phyloP scores from a whole-genome alignment of 2,797 vertebrate species.

The Platalea minor region DNA sequence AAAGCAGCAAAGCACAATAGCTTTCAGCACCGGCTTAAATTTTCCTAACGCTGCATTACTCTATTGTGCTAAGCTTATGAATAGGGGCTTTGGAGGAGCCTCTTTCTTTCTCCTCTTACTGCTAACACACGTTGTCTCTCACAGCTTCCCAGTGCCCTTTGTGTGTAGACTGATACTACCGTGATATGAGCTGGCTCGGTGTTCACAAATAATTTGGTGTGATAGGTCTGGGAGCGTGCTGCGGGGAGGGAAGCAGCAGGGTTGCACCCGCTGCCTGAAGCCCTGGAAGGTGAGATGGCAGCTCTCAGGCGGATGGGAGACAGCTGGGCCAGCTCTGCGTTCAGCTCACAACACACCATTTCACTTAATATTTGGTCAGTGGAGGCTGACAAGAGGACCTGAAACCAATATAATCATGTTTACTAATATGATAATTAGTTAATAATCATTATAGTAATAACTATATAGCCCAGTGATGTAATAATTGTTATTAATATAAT shows the following conservation, averaged over 20 bases:
- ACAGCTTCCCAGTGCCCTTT: neutral
- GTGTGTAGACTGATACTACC: neutral
- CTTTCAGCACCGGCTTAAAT: constrained; percentile 27
- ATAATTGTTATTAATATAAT: neutral
- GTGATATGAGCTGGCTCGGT: neutral
- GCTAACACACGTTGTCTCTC: neutral
- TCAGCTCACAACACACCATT: neutral
- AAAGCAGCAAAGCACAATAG: constrained; percentile 13
- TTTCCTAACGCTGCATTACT: constrained; percentile 29
- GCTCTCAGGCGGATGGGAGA: neutral
- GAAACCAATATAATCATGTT: neutral
- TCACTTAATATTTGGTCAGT: neutral
- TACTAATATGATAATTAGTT: neutral
- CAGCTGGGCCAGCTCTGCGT: neutral
- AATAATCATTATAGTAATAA: neutral
- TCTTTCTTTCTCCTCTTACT: neutral
- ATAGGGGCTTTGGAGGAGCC: constrained; percentile 16
- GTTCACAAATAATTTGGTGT: constrained; percentile 1
- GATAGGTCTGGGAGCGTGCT: neutral
- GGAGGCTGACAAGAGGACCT: neutral
- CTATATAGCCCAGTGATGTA: neutral
- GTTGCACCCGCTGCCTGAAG: neutral
- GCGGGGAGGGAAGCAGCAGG: neutral
- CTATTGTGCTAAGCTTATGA: constrained; percentile 19
- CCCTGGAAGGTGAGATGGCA: neutral